phyloP scores from a whole-genome alignment of 1,140 invertebrate genomes.

The Oppia nitens region DNA sequence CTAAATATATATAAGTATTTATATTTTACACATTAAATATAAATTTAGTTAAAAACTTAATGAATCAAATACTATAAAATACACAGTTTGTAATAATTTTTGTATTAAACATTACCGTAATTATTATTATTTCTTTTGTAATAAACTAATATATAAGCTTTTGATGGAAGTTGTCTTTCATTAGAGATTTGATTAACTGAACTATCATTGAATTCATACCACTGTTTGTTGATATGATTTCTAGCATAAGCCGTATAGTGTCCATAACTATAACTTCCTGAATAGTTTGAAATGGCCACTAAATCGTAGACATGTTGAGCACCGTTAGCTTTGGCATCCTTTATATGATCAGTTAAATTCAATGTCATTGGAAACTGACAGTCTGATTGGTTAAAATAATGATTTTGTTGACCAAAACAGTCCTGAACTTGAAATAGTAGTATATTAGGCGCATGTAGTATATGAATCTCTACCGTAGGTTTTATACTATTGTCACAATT shows the following conservation, averaged over 20 bases:
- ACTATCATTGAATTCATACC: background rate
- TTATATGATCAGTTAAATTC: background rate
- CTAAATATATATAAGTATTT: no score
- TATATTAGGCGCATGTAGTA: background rate
- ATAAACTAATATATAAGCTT: no score
- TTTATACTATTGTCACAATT: background rate
- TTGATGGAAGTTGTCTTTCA: no score
- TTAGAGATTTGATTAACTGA: background rate
- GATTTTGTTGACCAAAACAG: background rate
- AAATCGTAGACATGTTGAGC: background rate
- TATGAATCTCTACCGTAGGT: background rate
- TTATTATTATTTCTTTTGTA: no score
- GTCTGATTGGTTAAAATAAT: background rate
- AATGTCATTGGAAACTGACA: background rate
- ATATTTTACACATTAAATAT: no score
- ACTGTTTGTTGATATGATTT: background rate
- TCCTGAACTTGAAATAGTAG: background rate
- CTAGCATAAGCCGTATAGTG: background rate
- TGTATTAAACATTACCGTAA: no score
- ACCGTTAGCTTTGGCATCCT: background rate
- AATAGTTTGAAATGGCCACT: background rate
- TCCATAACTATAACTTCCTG: background rate
- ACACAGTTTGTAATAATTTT: no score
- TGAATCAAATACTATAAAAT: no score
- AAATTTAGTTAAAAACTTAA: no score